Percentiles rank a stretch among this genome's conserved stretches.
Evolutionary conservation across 1,140 invertebrate genomes (phyloP).

Genomic region (Vanessa tameamea): DNA sequence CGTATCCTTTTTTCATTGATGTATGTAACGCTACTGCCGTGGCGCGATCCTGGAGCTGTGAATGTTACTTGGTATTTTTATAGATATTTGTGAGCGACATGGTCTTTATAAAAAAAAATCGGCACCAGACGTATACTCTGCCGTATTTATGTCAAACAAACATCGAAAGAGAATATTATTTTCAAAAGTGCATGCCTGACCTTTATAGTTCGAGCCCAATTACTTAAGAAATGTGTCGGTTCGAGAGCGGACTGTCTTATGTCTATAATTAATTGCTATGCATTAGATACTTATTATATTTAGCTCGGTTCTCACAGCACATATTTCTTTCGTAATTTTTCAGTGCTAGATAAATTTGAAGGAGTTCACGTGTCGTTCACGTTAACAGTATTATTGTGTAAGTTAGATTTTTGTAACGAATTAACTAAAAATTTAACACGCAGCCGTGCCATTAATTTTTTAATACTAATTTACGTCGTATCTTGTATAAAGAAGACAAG

Average conservation of each 20-base stretch:
- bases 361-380: conserved; percentile 1
- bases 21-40: not conserved
- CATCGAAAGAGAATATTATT: no score
- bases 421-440: not conserved
- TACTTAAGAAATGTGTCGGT: no score
- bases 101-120: not conserved
- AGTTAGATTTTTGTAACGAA: not conserved
- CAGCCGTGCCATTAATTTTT: not conserved
- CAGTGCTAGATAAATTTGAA: not conserved
- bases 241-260: no score
- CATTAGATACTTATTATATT: no score
- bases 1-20: not conserved
- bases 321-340: not conserved
- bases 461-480: not conserved
- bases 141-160: not conserved
- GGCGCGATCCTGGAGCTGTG: conserved; percentile 1
- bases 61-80: conserved; percentile 9
- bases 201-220: no score
- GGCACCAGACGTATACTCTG: not conserved
- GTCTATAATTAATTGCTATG: no score
- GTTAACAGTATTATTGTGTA: conserved; percentile 23
- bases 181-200: no score
- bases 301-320: no score
- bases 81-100: conserved; percentile 7
- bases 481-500: no score